A percentile compares a stretch with the other conserved stretches of the same genome.
Evolutionary conservation across 1,140 invertebrate genomes (phyloP).

Genomic region (Heliothis subflexa): DNA sequence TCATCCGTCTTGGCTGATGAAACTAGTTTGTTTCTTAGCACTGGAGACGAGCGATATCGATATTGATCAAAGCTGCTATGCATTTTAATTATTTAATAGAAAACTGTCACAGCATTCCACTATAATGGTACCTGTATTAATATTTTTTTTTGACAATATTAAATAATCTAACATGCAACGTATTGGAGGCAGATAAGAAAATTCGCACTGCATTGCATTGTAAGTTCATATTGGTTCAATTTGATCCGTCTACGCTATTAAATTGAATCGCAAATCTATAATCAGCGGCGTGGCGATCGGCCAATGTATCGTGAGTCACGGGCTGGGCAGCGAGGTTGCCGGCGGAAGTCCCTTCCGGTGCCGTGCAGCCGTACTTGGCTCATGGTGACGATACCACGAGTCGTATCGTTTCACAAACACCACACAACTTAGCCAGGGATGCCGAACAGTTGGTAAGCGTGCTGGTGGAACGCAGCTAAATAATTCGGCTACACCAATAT

Average conservation of each 20-base stretch:
- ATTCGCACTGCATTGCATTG: not conserved
- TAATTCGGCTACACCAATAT: too few species aligned
- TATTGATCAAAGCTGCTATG: not conserved
- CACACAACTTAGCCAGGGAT: not conserved
- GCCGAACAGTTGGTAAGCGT: too few species aligned
- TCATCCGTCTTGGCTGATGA: not conserved
- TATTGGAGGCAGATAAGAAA: too few species aligned
- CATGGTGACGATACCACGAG: constrained; percentile 43
- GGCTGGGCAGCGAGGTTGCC: constrained; percentile 38
- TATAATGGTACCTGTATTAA: too few species aligned
- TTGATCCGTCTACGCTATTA: not conserved
- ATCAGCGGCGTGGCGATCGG: not conserved
- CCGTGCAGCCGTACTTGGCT: constrained; percentile 36
- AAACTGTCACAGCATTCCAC: too few species aligned
- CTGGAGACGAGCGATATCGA: not conserved
- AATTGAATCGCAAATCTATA: constrained; percentile 2
- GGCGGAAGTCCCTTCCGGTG: constrained; percentile 55
- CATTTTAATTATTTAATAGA: not conserved
- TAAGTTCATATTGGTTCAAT: not conserved
- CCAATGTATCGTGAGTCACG: constrained; percentile 21
- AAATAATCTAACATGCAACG: too few species aligned
- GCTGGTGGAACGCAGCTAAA: too few species aligned
- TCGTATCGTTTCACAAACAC: constrained; percentile 10
- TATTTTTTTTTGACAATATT: too few species aligned
- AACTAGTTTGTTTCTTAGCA: constrained; percentile 5